A percentile compares a stretch with the other conserved stretches of the same genome.
These are phyloP conservation scores for Tromatobia lineatoria DNA, from an alignment of 2,888 invertebrate species.

Conservation along the genomic window DNA sequence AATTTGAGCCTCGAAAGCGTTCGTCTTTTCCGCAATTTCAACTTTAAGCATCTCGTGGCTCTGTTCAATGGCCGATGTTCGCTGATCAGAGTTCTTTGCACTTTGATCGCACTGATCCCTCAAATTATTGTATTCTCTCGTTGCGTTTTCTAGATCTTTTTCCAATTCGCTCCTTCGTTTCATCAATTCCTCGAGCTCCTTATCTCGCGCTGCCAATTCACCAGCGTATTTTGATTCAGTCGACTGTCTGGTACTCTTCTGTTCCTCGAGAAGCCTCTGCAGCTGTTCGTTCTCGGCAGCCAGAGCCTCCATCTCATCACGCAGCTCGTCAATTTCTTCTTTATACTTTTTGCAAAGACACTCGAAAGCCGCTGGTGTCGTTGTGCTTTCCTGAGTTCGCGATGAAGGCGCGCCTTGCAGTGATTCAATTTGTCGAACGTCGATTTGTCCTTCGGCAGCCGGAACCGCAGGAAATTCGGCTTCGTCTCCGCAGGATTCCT, in stretches of 20 bases:
- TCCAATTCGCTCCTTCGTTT: conserved; percentile 75
- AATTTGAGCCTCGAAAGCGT: conserved; percentile 72
- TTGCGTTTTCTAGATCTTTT: conserved; percentile 75
- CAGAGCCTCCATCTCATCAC: conserved; percentile 87
- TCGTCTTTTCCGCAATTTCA: conserved; percentile 74
- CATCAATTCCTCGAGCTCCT: conserved; percentile 76
- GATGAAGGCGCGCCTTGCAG: not conserved
- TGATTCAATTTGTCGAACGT: conserved; percentile 7
- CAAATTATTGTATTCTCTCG: conserved; percentile 73
- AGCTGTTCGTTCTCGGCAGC: conserved; percentile 88
- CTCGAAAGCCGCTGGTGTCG: not conserved
- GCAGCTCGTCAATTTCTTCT: conserved; percentile 86
- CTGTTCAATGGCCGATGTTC: conserved; percentile 73
- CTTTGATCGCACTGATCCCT: conserved; percentile 63
- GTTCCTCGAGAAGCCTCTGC: conserved; percentile 87
- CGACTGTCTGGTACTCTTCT: conserved; percentile 82
- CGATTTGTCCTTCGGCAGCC: not conserved
- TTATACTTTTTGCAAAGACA: conserved; percentile 72
- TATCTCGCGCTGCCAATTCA: conserved; percentile 63
- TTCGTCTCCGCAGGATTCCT: conserved; percentile 52
- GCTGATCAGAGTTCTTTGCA: conserved; percentile 73
- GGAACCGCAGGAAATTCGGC: conserved; percentile 50
- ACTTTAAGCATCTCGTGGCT: conserved; percentile 74
- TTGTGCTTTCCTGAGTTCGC: not conserved
- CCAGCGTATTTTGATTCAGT: conserved; percentile 68